Evolutionary conservation across 2,113 vertebrate genomes (phyloP).

Genomic region (Brachyhypopomus gauderio): DNA sequence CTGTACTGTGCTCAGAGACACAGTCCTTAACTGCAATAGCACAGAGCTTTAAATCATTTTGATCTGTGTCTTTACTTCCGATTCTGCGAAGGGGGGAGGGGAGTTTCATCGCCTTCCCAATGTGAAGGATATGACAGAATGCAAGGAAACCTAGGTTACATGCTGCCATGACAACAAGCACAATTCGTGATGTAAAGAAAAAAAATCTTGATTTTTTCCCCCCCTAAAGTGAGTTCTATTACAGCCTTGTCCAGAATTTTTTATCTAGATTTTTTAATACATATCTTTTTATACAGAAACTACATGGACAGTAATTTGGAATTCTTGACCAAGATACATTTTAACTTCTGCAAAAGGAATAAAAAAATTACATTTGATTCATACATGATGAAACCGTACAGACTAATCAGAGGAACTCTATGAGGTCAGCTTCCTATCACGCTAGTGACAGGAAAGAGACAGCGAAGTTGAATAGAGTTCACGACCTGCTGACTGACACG

Average conservation of each 20-base stretch:
- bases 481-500: neutral
- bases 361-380: neutral
- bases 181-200: no score
- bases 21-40: neutral
- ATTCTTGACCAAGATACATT: neutral
- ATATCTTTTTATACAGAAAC: neutral
- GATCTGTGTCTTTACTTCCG: no score
- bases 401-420: neutral
- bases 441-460: constrained; percentile 52
- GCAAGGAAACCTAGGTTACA: neutral
- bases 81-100: no score
- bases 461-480: neutral
- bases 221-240: neutral
- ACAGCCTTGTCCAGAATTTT: neutral
- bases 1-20: neutral
- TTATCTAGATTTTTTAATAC: no score
- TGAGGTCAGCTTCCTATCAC: neutral
- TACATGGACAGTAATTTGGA: neutral
- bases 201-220: neutral
- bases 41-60: neutral
- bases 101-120: neutral
- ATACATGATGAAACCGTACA: neutral
- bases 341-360: no score
- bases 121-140: neutral
- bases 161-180: no score